Conservation (phyloP, 1,140 invertebrate species). For the Trichogramma pretiosum region DNA sequence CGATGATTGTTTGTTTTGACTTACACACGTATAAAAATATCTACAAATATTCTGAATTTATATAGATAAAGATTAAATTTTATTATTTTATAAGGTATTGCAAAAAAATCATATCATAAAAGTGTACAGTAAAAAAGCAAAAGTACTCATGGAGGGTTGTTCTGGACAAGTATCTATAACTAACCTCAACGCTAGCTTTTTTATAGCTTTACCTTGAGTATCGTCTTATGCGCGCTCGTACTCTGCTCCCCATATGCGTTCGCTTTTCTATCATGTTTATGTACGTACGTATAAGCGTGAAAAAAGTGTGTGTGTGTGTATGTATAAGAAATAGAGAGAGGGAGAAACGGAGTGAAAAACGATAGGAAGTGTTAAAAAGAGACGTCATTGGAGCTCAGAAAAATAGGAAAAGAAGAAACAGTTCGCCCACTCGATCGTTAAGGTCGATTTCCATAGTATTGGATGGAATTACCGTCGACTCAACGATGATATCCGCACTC, state of each 20-base stretch:
- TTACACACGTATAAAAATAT: no score
- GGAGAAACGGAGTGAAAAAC: not conserved
- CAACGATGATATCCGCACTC: conserved; percentile 5
- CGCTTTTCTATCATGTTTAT: conserved; percentile 16
- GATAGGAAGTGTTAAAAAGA: conserved; percentile 16
- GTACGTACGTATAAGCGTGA: not conserved
- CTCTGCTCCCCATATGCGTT: conserved; percentile 4
- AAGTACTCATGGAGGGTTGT: no score
- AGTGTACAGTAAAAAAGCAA: no score
- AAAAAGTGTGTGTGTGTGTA: no score
- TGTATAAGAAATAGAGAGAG: not conserved
- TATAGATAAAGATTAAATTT: no score
- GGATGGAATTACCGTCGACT: conserved; percentile 20
- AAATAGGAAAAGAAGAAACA: not conserved
- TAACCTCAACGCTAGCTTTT: no score
- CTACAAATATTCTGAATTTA: no score
- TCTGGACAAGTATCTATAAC: no score
- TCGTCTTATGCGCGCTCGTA: not conserved
- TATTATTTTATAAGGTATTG: no score
- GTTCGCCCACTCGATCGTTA: conserved; percentile 20
- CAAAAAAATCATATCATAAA: no score
- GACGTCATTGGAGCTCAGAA: conserved; percentile 10
- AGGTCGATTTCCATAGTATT: conserved; percentile 23
- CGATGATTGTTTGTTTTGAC: no score
- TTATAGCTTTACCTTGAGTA: conserved; percentile 2